Evolutionary conservation across 2,888 invertebrate genomes (phyloP), one percentile per base, ranked within the genome.

Genomic region (Liopterus haemorrhoidalis): DNA sequence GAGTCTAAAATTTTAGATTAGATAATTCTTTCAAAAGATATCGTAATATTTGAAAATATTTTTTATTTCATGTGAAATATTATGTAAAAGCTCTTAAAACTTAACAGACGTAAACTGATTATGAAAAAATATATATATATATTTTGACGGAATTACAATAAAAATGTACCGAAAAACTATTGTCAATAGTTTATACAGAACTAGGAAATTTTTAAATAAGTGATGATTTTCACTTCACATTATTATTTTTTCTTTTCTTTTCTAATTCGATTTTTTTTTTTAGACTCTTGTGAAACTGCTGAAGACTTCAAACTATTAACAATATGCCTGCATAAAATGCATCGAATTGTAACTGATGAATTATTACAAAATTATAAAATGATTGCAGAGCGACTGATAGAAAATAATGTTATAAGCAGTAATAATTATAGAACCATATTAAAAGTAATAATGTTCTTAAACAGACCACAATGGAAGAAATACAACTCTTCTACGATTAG

Each of bases 401-500:
- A 61, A 0, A 49, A 48, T 1, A 58, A 61, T 4, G 48, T 53
- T 4, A 48, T 73, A 2, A 60, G 55, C 30, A 52, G 53, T 9
- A 40, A 49, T 4, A 49, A 64, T 48, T 54, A 54, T 37, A 52
- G 54, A 47, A 40, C 53, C 21, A 50, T 69, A 15, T 48, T 68
- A 21, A 66, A 63, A 55, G 58, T 62, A 27, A 49, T 65, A 3
- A 50, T 66, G 41, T 68, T 74, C 57, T 62, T 75, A 15, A 73
- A 70, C 56, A 59, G 67, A 51, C 66, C 72, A 2, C 56, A 59
- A 2, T 76, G 74, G 75, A 67, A 70, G 4, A 55, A 69, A 33
- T 52, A 59, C 12, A 66, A 69, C 52, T 52, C 61, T 0, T 25
- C 37, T 1, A 41, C 71, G 1, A 68, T 68, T 37, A 60, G 70